Conservation (phyloP, 1,140 invertebrate species). For the Harpegnathos saltator region DNA sequence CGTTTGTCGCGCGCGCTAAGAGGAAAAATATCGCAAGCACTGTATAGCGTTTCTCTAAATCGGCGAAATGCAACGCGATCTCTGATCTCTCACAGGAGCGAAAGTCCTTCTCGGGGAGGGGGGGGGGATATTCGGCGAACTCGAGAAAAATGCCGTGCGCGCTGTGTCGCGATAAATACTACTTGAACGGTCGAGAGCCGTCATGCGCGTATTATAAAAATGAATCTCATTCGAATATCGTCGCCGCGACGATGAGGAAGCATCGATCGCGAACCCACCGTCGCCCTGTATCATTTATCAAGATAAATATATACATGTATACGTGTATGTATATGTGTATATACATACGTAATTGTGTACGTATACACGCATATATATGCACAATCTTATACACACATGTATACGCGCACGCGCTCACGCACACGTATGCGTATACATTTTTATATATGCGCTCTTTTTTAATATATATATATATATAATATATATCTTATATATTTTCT, state of each 20-base stretch:
- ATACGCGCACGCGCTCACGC: slow-evolving; percentile 58
- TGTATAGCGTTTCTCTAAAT: neutral
- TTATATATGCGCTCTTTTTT: slow-evolving; percentile 66
- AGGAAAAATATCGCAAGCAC: neutral
- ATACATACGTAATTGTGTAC: slow-evolving; percentile 68
- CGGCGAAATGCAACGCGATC: neutral
- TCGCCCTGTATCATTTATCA: slow-evolving; percentile 84
- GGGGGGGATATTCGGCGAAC: neutral
- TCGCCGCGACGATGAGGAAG: slow-evolving; percentile 53
- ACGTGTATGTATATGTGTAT: slow-evolving; percentile 71
- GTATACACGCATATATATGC: slow-evolving; percentile 62
- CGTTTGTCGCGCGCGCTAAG: neutral
- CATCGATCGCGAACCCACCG: slow-evolving; percentile 75
- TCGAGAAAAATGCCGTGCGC: neutral
- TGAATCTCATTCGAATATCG: slow-evolving; percentile 37
- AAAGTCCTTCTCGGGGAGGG: neutral
- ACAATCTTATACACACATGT: slow-evolving; percentile 70
- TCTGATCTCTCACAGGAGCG: neutral
- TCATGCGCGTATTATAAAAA: slow-evolving; percentile 1
- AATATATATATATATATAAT: slow-evolving; percentile 79
- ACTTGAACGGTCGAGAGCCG: slow-evolving; percentile 1
- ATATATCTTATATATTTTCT: slow-evolving; percentile 83
- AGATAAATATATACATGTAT: slow-evolving; percentile 83
- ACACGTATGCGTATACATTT: slow-evolving; percentile 45
- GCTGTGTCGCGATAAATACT: neutral